Percentiles rank a stretch among this genome's conserved stretches.
Conservation (phyloP, 2,113 vertebrate genomes). For the Thermophis baileyi region DNA sequence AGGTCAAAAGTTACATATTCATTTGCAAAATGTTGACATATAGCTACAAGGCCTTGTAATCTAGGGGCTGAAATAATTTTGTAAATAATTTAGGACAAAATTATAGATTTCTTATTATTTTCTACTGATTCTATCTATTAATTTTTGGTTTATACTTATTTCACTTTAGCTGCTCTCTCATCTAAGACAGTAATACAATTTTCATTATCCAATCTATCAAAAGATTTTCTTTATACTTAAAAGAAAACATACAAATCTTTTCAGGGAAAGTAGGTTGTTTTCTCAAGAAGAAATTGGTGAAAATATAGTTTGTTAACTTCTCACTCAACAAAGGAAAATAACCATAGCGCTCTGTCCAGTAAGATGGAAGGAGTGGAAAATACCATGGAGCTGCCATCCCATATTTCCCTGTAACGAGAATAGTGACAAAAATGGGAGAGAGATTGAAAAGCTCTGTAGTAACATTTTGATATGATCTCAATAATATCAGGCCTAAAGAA, state of each 20-base stretch:
- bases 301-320: conserved; percentile 69
- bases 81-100: not conserved
- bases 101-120: not conserved
- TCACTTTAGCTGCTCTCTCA: not conserved
- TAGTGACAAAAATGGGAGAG: conserved; percentile 15
- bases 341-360: conserved; percentile 80
- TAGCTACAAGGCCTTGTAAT: not conserved
- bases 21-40: not conserved
- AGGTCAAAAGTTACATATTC: not conserved
- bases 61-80: not conserved
- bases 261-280: conserved; percentile 66
- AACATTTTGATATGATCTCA: not conserved
- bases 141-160: not conserved
- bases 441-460: not conserved
- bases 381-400: conserved; percentile 90
- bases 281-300: conserved; percentile 82
- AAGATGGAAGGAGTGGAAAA: conserved; percentile 88
- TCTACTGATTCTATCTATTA: not conserved
- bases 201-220: not conserved
- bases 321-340: conserved; percentile 60
- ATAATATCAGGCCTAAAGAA: not conserved
- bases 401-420: conserved; percentile 79
- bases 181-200: not conserved
- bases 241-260: conserved; percentile 70
- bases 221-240: not conserved